Conservation (phyloP, 2,113 vertebrate genomes). For the Leiothrix lutea region DNA sequence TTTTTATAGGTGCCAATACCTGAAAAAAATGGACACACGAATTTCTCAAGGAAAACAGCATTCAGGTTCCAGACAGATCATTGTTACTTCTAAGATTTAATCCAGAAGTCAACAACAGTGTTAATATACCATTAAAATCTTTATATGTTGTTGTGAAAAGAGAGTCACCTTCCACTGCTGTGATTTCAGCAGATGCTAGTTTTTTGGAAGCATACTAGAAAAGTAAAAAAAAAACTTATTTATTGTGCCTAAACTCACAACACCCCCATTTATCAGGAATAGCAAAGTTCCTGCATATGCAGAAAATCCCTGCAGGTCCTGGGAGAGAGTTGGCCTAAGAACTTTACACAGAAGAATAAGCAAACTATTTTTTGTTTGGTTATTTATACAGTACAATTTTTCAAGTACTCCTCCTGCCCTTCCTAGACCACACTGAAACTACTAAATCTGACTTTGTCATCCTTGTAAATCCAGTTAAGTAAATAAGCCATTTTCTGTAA, state of each 20-base stretch:
- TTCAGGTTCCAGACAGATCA: not conserved
- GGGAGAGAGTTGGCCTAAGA: not conserved
- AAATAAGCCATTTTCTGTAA: constrained; percentile 76
- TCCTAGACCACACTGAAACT: constrained; percentile 70
- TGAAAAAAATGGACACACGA: not conserved
- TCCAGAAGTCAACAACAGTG: not conserved
- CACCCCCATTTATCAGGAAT: not conserved
- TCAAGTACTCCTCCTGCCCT: constrained; percentile 52
- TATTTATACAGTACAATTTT: constrained; percentile 57
- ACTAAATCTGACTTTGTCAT: constrained; percentile 67
- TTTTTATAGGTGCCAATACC: not conserved
- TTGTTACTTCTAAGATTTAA: not conserved
- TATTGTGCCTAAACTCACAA: not conserved
- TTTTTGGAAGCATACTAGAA: not conserved
- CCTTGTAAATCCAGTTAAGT: constrained; percentile 66
- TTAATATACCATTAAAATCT: not conserved
- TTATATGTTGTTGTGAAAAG: not conserved
- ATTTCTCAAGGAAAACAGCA: not conserved
- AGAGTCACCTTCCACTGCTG: not conserved
- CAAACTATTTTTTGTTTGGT: constrained; percentile 56
- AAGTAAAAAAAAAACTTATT: not conserved
- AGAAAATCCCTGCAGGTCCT: not conserved
- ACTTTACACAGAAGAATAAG: constrained; percentile 24
- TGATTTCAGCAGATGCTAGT: not conserved
- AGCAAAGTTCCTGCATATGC: not conserved